Conservation (phyloP, 2,797 vertebrate species). For the Galagoides demidoff region DNA sequence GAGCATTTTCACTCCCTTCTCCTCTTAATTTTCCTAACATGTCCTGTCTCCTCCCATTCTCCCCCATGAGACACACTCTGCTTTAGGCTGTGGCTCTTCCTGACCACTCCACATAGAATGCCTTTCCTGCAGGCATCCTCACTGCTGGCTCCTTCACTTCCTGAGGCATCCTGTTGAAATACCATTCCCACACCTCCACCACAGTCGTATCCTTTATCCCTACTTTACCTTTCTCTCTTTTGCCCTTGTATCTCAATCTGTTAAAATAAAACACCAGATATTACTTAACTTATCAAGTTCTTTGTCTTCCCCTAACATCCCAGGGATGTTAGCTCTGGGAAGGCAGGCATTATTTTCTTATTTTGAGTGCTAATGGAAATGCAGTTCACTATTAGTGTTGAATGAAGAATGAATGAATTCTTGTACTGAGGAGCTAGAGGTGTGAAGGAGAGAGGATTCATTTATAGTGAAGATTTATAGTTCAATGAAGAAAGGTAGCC, state of each 20-base stretch:
- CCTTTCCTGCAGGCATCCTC: background rate
- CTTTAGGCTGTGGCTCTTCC: background rate
- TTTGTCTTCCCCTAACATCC: background rate
- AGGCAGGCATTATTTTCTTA: background rate
- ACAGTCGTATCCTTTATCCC: background rate
- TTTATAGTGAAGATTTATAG: background rate
- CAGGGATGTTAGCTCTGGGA: background rate
- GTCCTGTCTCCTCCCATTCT: background rate
- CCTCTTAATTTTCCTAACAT: background rate
- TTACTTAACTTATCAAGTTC: background rate
- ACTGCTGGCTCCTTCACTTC: background rate
- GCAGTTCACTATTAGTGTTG: background rate
- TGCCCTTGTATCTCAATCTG: background rate
- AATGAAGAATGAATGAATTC: background rate
- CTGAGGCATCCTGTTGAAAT: background rate
- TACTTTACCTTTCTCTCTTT: background rate
- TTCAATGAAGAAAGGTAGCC: background rate
- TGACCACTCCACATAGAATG: background rate
- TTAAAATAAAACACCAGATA: background rate
- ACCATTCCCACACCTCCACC: background rate
- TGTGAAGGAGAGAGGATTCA: background rate
- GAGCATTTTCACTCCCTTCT: background rate
- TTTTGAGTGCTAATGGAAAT: background rate
- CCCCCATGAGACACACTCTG: background rate
- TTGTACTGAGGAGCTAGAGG: background rate